A percentile compares a stretch with the other conserved stretches of the same genome.
Evolutionary conservation across 2,797 vertebrate genomes (phyloP).

Genomic region (Sebastes alutus): DNA sequence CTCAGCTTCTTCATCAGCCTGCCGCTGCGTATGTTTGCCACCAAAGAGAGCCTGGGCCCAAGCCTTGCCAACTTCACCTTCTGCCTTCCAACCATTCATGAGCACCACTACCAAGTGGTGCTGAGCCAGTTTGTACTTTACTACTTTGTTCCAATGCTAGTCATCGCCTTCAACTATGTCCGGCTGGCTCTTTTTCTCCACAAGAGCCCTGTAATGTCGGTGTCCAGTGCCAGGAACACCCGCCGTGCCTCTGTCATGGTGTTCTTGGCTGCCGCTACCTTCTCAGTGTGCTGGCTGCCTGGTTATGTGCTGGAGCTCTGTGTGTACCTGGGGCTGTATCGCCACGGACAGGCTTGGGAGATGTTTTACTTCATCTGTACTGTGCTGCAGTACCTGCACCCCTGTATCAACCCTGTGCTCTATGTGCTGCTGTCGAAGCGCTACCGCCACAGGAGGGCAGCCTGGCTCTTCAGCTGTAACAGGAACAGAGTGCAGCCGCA

Average conservation of each 20-base stretch:
- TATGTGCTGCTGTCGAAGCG: constrained; percentile 81
- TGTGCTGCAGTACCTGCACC: constrained; percentile 80
- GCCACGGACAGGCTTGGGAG: constrained; percentile 73
- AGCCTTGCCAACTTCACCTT: constrained; percentile 70
- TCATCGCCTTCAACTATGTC: constrained; percentile 82
- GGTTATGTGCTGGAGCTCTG: constrained; percentile 82
- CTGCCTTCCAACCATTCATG: constrained; percentile 79
- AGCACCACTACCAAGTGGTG: constrained; percentile 82
- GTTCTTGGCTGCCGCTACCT: constrained; percentile 80
- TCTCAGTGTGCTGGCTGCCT: constrained; percentile 83
- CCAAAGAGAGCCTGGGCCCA: constrained; percentile 63
- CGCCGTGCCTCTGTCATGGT: constrained; percentile 81
- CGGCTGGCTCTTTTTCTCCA: constrained; percentile 81
- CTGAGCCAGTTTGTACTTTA: constrained; percentile 83
- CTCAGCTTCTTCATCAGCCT: constrained; percentile 83
- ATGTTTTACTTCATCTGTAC: constrained; percentile 81
- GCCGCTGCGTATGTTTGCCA: constrained; percentile 79
- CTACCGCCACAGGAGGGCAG: constrained; percentile 71
- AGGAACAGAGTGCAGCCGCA: constrained; percentile 77
- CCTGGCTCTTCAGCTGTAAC: constrained; percentile 67
- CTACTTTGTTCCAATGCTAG: constrained; percentile 80
- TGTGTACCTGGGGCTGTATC: constrained; percentile 79
- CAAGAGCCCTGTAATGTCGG: constrained; percentile 81
- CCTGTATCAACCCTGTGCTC: constrained; percentile 77
- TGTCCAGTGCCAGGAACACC: constrained; percentile 78